These are phyloP conservation scores for Limnodromus scolopaceus DNA, from an alignment of 2,797 vertebrate genomes.

Conservation along the genomic window DNA sequence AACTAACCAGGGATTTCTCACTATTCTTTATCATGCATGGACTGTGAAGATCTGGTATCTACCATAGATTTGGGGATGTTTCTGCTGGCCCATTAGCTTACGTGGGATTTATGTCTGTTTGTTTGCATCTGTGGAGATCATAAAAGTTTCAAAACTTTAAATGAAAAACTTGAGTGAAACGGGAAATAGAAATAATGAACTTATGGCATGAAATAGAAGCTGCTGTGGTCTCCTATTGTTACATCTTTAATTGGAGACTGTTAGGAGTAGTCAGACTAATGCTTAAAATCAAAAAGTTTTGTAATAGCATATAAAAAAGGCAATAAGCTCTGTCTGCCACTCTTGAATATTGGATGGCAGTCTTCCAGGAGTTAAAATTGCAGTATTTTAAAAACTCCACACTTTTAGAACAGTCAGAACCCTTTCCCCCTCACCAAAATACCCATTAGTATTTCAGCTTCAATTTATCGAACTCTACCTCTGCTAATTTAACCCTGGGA, in stretches of 20 bases:
- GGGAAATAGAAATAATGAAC: constrained; percentile 21
- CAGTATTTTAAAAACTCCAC: constrained; percentile 2
- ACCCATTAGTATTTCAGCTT: neutral
- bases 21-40: neutral
- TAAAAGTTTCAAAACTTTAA: constrained; percentile 23
- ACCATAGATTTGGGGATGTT: neutral
- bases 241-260: neutral
- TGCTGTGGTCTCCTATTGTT: neutral
- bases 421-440: neutral
- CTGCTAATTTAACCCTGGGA: neutral
- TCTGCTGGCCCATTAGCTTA: neutral
- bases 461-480: neutral
- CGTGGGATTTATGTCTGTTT: neutral
- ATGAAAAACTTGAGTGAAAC: neutral
- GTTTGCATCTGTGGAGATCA: neutral
- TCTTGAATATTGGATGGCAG: constrained; percentile 22
- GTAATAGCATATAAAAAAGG: neutral
- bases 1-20: neutral
- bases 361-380: constrained; percentile 27
- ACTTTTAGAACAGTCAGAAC: neutral
- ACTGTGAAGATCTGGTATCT: neutral
- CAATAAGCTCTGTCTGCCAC: neutral
- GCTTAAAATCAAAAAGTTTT: constrained; percentile 26
- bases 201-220: neutral
- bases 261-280: neutral